Percentiles rank a stretch among this genome's conserved stretches.
Conservation (phyloP, 2,113 vertebrate genomes). For the Limnothrissa miodon region DNA sequence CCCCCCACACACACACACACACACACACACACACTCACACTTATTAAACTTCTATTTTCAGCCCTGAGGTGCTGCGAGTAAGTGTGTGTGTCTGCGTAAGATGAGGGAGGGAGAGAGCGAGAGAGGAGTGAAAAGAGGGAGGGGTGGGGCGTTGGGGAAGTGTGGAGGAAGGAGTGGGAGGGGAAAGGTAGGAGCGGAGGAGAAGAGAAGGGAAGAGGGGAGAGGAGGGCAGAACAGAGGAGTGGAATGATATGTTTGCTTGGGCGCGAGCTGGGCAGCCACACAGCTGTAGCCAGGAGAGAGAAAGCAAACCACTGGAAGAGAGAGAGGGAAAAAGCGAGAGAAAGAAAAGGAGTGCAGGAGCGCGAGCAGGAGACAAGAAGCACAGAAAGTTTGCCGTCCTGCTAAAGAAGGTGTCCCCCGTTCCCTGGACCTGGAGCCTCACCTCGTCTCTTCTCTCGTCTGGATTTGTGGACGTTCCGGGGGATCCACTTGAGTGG, state of each 20-base stretch:
- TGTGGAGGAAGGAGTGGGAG: conserved; percentile 45
- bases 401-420: not conserved
- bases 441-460: no score
- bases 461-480: not conserved
- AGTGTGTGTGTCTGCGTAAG: not conserved
- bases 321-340: conserved; percentile 35
- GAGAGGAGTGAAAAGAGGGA: not conserved
- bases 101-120: not conserved
- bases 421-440: no score
- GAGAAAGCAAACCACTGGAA: not conserved
- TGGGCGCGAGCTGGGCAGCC: not conserved
- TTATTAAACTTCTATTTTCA: conserved; percentile 47
- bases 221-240: not conserved
- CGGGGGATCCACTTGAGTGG: not conserved
- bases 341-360: conserved; percentile 43
- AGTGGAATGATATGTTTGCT: conserved; percentile 5
- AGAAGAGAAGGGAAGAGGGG: conserved; percentile 15
- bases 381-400: conserved; percentile 44
- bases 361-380: conserved; percentile 18
- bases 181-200: conserved; percentile 36
- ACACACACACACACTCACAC: no score
- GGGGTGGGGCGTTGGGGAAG: conserved; percentile 17
- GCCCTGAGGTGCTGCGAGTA: not conserved
- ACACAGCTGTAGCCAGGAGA: not conserved
- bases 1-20: no score